Conservation (phyloP, 2,888 invertebrate genomes). For the Epinotia brunnichana region DNA sequence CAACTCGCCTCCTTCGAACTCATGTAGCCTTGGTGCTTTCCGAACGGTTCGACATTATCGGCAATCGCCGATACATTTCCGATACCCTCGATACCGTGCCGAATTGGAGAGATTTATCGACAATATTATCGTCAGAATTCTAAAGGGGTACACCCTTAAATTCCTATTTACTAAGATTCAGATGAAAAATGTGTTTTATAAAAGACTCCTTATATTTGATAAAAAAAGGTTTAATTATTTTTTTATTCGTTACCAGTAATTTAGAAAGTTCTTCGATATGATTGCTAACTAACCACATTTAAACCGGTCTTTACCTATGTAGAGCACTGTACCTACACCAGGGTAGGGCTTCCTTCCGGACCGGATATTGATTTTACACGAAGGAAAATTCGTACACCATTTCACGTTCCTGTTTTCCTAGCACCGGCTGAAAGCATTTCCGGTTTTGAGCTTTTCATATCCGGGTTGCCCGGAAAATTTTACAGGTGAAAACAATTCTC, state of each 20-base stretch:
- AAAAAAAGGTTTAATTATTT: background rate
- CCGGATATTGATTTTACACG: constrained; percentile 62
- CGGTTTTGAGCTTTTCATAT: constrained; percentile 57
- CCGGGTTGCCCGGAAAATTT: constrained; percentile 48
- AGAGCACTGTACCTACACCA: background rate
- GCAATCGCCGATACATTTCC: constrained; percentile 80
- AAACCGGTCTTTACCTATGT: constrained; percentile 3
- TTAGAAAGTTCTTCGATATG: background rate
- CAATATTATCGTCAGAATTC: constrained; percentile 43
- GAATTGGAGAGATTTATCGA: constrained; percentile 54
- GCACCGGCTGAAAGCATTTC: constrained; percentile 61
- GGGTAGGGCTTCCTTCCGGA: constrained; percentile 47
- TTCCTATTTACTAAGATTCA: background rate
- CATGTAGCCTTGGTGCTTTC: constrained; percentile 81
- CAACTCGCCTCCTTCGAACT: constrained; percentile 66
- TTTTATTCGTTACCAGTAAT: background rate
- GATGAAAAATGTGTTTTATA: background rate
- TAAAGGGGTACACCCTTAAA: constrained; percentile 2
- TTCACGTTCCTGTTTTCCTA: constrained; percentile 59
- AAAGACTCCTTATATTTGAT: background rate
- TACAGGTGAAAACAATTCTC: constrained; percentile 10
- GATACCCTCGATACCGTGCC: constrained; percentile 56
- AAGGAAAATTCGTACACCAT: constrained; percentile 44
- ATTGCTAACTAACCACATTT: background rate
- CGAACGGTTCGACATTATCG: constrained; percentile 84